Evolutionary conservation across 2,797 vertebrate genomes (phyloP), one percentile per base, ranked within the genome.

Genomic region (Smutsia temminckii): DNA sequence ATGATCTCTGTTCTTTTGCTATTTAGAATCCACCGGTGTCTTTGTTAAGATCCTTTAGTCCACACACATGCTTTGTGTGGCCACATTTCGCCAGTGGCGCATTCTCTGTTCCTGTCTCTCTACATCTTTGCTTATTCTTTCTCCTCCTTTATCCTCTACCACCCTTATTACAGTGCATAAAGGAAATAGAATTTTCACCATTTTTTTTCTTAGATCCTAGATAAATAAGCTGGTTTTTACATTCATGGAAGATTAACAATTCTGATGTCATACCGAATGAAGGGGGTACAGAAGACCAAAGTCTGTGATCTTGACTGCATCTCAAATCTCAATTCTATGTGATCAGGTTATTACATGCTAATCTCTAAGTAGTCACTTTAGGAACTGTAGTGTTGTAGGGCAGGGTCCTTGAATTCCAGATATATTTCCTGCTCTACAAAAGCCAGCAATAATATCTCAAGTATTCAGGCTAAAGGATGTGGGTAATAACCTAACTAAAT

Each of bases 401-500:
- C 17, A 87, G 40, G 66, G 29, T 32, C 0, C 79, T 92, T n/a
- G 86, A 93, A 97, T 96, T 95, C n/a, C 66, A 88, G 32, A 4
- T 55, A 71, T 93, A n/a, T 51, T 86, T 86, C 74, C 68, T 63
- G 27, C 18, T 66, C 53, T 63, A 88, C 14, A 72, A 92, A 63
- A 85, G 61, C 53, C 9, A 78, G 34, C 63, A 93, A 95, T 66
- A 94, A 51, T 78, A 64, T 51, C 51, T 0, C 10, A 61, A 57
- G 13, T 78, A 57, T 51, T 87, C 46, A 87, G 68, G 83, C 27
- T 86, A 88, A 83, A 3, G 57, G 51, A 84, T 66, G 25, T 85
- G 42, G 88, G 63, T 71, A 88, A 78, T 95, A 91, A 84, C 29
- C 21, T 68, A 93, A 59, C 18, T 57, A 96, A 87, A 86, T 86